These are phyloP conservation scores for Crossocerus cetratus DNA, from an alignment of 2,888 invertebrate genomes.

Conservation along the genomic window DNA sequence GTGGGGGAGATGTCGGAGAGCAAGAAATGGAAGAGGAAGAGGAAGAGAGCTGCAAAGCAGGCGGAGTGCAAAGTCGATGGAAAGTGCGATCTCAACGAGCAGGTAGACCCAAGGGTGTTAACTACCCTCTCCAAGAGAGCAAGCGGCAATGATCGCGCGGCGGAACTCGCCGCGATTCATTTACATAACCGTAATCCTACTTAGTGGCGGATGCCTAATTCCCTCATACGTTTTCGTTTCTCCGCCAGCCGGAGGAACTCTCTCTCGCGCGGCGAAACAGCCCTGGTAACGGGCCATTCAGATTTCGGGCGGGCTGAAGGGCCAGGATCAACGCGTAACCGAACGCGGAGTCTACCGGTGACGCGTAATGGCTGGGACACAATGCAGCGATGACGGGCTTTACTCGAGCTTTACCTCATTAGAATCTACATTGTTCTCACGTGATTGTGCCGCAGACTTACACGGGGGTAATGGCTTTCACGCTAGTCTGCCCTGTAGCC, in stretches of 20 bases:
- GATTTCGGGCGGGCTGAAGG: background rate
- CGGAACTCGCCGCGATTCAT: constrained; percentile 59
- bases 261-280: constrained; percentile 38
- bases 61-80: constrained; percentile 20
- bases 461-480: too few relatives aligned
- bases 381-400: too few relatives aligned
- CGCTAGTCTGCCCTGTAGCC: too few relatives aligned
- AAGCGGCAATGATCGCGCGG: too few relatives aligned
- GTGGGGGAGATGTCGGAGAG: too few relatives aligned
- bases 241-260: constrained; percentile 15
- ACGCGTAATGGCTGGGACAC: too few relatives aligned
- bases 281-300: constrained; percentile 6
- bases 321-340: too few relatives aligned
- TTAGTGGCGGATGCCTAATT: constrained; percentile 65
- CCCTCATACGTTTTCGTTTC: constrained; percentile 54
- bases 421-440: too few relatives aligned
- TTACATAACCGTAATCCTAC: constrained; percentile 74
- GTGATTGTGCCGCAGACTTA: too few relatives aligned
- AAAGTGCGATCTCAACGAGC: constrained; percentile 47
- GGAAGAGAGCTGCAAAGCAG: constrained; percentile 18
- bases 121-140: constrained; percentile 43
- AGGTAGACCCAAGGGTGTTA: constrained; percentile 39
- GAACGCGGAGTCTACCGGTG: too few relatives aligned
- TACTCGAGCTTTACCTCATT: too few relatives aligned
- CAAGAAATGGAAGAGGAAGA: constrained; percentile 28